Percentiles rank a stretch among this genome's conserved stretches.
phyloP scores from a whole-genome alignment of 1,140 invertebrate genomes.

The Platorchestia sp. region DNA sequence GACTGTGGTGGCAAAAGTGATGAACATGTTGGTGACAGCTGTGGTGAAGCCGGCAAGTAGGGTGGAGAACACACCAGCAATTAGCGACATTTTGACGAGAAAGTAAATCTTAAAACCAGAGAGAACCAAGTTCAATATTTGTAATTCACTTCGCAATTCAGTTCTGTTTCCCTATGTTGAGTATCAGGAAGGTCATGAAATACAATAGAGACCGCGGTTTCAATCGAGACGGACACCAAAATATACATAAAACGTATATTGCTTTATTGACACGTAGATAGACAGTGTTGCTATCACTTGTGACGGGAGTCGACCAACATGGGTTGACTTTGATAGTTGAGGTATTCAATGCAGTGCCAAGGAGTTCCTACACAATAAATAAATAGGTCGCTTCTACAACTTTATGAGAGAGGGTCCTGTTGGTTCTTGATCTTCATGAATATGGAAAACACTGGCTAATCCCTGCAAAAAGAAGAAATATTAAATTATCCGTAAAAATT shows the following conservation, averaged over 20 bases:
- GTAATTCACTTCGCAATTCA: neutral
- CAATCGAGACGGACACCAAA: neutral
- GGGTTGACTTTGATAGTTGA: neutral
- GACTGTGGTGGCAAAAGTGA: neutral
- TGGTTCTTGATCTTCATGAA: neutral
- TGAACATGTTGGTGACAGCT: constrained; percentile 17
- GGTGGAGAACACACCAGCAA: neutral
- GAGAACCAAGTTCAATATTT: neutral
- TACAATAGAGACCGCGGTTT: neutral
- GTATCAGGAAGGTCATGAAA: neutral
- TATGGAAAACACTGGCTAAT: neutral
- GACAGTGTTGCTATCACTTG: neutral
- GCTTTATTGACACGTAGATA: neutral
- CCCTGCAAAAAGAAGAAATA: neutral
- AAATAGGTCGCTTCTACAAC: neutral
- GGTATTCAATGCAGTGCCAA: neutral
- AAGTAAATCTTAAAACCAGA: neutral
- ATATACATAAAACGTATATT: neutral
- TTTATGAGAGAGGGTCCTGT: neutral
- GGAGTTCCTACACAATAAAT: neutral
- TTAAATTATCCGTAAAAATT: too few relatives aligned
- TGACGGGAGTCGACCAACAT: neutral
- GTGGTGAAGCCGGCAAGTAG: constrained; percentile 11
- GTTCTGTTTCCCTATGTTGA: neutral
- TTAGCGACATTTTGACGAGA: neutral